phyloP scores from a whole-genome alignment of 2,888 invertebrate species.

The Leucophenga maculata region DNA sequence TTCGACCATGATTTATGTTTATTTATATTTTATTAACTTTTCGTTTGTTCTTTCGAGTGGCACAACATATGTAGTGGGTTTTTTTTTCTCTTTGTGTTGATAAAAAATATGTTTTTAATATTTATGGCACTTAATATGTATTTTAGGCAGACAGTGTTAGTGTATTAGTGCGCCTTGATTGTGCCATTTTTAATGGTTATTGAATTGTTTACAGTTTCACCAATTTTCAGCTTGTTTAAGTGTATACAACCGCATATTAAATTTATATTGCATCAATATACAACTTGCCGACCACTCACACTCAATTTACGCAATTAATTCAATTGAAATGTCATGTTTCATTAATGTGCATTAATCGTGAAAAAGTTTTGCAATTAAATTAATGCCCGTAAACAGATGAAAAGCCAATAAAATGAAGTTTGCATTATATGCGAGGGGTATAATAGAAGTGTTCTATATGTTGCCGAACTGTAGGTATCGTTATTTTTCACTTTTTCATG shows the following conservation, averaged over 20 bases:
- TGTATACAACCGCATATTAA: too few relatives aligned
- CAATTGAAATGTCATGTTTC: constrained; percentile 64
- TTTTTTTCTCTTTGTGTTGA: constrained; percentile 16
- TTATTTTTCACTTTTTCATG: too few relatives aligned
- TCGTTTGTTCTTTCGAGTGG: background rate
- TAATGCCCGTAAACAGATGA: constrained; percentile 55
- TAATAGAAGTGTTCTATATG: too few relatives aligned
- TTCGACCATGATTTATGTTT: constrained; percentile 61
- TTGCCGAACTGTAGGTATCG: too few relatives aligned
- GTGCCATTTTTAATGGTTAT: too few relatives aligned
- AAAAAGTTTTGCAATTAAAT: constrained; percentile 60
- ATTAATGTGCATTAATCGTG: constrained; percentile 57
- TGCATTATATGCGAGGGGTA: too few relatives aligned
- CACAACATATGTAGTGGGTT: background rate
- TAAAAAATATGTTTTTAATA: constrained; percentile 22
- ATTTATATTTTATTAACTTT: constrained; percentile 62
- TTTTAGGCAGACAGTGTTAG: too few relatives aligned
- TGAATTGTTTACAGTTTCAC: too few relatives aligned
- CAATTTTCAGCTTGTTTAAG: too few relatives aligned
- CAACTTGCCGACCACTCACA: constrained; percentile 26
- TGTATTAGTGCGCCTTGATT: too few relatives aligned
- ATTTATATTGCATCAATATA: too few relatives aligned
- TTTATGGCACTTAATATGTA: constrained; percentile 2
- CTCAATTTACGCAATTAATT: constrained; percentile 62
- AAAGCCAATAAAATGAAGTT: constrained; percentile 14